Evolutionary conservation across 1,140 invertebrate species (phyloP).

Genomic region (Trichonephila inaurata): DNA sequence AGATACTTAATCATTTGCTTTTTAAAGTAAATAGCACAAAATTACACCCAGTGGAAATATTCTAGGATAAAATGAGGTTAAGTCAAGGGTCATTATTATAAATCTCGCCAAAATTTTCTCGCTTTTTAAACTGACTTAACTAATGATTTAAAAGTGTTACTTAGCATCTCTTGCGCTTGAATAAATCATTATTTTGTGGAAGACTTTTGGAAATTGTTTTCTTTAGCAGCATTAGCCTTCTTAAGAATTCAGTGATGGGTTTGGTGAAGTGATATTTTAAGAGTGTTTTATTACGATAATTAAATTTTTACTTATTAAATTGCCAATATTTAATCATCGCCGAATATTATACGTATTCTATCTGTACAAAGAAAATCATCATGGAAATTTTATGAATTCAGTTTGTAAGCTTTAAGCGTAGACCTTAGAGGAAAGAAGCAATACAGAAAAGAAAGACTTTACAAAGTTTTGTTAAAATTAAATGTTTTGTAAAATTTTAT

Average conservation of each 20-base stretch:
- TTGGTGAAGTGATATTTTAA: background rate
- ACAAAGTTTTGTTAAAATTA: no score
- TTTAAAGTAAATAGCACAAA: constrained; percentile 54
- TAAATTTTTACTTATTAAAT: background rate
- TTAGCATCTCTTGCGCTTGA: background rate
- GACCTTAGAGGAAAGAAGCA: no score
- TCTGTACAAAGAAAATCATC: no score
- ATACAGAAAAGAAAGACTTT: no score
- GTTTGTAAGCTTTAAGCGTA: no score
- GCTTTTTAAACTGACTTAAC: constrained; percentile 59
- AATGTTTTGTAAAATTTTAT: no score
- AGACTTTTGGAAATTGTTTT: background rate
- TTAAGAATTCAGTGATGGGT: background rate
- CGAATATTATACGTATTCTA: no score
- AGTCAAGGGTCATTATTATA: constrained; percentile 65
- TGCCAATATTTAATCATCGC: background rate
- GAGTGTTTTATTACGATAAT: background rate
- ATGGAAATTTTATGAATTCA: no score
- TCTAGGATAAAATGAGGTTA: constrained; percentile 51
- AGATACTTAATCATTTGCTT: constrained; percentile 13
- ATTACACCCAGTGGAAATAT: constrained; percentile 64
- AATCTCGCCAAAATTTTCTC: constrained; percentile 60
- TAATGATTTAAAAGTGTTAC: constrained; percentile 52
- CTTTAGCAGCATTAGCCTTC: background rate
- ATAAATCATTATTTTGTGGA: constrained; percentile 58